Evolutionary conservation across 1,140 invertebrate species (phyloP), one percentile per base, ranked within the genome.

Genomic region (Centruroides sculpturatus): DNA sequence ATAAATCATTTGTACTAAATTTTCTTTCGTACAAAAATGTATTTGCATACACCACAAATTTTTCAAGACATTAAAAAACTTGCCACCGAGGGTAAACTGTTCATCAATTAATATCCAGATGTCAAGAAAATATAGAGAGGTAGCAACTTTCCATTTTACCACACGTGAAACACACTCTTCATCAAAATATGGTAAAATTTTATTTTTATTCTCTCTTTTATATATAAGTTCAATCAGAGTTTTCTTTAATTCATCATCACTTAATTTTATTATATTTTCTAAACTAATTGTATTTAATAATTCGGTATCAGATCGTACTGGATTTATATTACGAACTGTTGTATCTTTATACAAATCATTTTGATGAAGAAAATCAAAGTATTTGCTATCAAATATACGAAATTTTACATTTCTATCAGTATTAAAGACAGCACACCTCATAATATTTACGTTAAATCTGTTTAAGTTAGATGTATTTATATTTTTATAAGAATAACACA

Each of bases 71-170:
- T 48, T 35, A 53, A 59, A 63, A 57, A 55, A 59, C 48, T 57
- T 49, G 11, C 36, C 52, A 11, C 41, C 11, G 10, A 59, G 59
- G 4, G 58, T 35, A 53, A 59, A 59, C 46, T 8, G 12, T 2
- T 57, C 57, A 34, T 35, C 48, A 59, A 63, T 59, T 35, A 63
- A 59, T 9, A 63, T 36, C 62, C 62, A 63, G 47, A 55, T 54
- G 53, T 63, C 62, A 5, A 63, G 48, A 35, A 63, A 41, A 48
- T 60, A 60, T 52, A 63, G 57, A 23, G 50, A 47, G 5, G 57
- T 12, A 57, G 59, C 62, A 5, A 63, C 34, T 55, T 47, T 34
- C 62, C 62, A 63, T 49, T 57, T 59, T 56, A 59, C 52, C 10
- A 41, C 57, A 35, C 61, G 55, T 35, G 56, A 10, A 13, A 53